Conservation (phyloP, 2,888 invertebrate genomes). For the Drosophila setosimentum region DNA sequence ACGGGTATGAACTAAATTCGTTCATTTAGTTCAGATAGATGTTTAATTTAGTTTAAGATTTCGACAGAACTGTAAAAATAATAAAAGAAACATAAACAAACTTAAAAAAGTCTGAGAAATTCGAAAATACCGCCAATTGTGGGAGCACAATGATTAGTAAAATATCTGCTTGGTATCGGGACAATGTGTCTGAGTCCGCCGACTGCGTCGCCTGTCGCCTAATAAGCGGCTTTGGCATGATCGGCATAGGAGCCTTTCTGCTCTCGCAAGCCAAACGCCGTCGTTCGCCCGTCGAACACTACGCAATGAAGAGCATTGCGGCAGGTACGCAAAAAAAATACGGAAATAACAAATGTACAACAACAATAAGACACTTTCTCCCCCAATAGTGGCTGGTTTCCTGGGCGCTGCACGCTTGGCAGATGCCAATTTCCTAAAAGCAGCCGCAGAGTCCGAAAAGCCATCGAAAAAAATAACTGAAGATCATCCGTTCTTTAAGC, state of each 20-base stretch:
- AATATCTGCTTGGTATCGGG: conserved; percentile 63
- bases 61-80: conserved; percentile 18
- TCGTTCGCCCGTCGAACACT: conserved; percentile 66
- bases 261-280: conserved; percentile 87
- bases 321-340: conserved; percentile 55
- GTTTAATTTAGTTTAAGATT: conserved; percentile 18
- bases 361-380: not conserved
- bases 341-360: not conserved
- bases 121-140: conserved; percentile 9
- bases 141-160: conserved; percentile 62
- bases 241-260: conserved; percentile 88
- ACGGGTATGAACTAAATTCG: conserved; percentile 6
- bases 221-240: conserved; percentile 87
- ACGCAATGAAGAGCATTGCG: conserved; percentile 72
- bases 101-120: conserved; percentile 8
- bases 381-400: conserved; percentile 86
- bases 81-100: not conserved
- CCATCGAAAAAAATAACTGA: conserved; percentile 22
- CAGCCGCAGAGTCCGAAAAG: conserved; percentile 35
- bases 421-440: conserved; percentile 80
- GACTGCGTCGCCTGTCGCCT: conserved; percentile 88
- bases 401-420: conserved; percentile 88
- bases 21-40: conserved; percentile 6
- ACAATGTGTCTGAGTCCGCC: conserved; percentile 53
- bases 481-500: conserved; percentile 53